These are phyloP conservation scores for western clawed frog (Xenopus tropicalis) DNA, from an alignment of 2,113 vertebrate species.

Conservation along the genomic window UCB_Xtro_10.0 CM004449.2:42982501-42983000, in stretches of 20 bases:
- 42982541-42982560: constrained; percentile 38
- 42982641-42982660: constrained; percentile 45
- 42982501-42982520: constrained; percentile 37
- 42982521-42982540: constrained; percentile 43
- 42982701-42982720: constrained; percentile 42
- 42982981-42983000: no score
- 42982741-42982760: background rate
- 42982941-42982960: no score
- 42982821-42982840: no score
- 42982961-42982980: no score
- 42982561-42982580: constrained; percentile 45
- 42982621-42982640: constrained; percentile 45
- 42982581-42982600: constrained; percentile 37
- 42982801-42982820: no score
- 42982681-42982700: constrained; percentile 40
- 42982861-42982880: no score
- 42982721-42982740: constrained; percentile 2
- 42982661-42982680: constrained; percentile 36
- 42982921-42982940: no score
- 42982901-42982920: no score
- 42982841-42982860: no score
- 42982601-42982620: constrained; percentile 43
- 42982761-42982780: no score
- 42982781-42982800: no score
- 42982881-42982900: no score